These are phyloP conservation scores for Chionodraco myersi DNA, from an alignment of 2,113 vertebrate genomes.

Conservation along the genomic window DNA sequence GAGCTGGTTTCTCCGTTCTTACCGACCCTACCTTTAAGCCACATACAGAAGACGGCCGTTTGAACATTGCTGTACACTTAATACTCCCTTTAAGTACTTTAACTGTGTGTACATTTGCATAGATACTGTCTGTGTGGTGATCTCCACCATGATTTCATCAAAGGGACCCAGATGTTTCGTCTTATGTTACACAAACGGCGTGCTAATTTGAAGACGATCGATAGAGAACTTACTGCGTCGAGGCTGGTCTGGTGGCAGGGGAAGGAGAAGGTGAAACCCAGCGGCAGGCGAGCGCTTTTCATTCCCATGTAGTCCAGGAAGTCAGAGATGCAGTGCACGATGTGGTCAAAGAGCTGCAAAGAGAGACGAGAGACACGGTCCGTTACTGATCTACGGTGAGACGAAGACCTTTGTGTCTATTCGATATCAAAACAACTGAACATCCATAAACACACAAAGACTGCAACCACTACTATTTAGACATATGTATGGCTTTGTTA, in stretches of 20 bases:
- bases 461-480: too few species aligned
- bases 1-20: too few species aligned
- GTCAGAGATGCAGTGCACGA: slow-evolving; percentile 97
- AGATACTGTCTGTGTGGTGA: neutral
- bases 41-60: too few species aligned
- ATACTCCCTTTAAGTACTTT: too few species aligned
- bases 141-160: too few species aligned
- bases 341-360: slow-evolving; percentile 96
- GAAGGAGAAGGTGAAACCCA: slow-evolving; percentile 99
- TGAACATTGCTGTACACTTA: too few species aligned
- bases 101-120: neutral
- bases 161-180: neutral
- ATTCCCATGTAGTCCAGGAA: slow-evolving; percentile 99
- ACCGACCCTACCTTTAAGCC: too few species aligned
- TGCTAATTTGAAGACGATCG: neutral
- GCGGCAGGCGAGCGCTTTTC: slow-evolving; percentile 94
- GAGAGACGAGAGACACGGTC: neutral
- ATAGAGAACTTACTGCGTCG: slow-evolving; percentile 88
- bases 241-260: slow-evolving; percentile 96
- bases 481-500: too few species aligned
- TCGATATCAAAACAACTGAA: too few species aligned
- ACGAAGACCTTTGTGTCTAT: too few species aligned
- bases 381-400: neutral
- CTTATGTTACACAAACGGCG: neutral
- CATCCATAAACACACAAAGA: too few species aligned